Evolutionary conservation across 2,797 vertebrate species (phyloP).

Genomic region (Austrolebias charrua): DNA sequence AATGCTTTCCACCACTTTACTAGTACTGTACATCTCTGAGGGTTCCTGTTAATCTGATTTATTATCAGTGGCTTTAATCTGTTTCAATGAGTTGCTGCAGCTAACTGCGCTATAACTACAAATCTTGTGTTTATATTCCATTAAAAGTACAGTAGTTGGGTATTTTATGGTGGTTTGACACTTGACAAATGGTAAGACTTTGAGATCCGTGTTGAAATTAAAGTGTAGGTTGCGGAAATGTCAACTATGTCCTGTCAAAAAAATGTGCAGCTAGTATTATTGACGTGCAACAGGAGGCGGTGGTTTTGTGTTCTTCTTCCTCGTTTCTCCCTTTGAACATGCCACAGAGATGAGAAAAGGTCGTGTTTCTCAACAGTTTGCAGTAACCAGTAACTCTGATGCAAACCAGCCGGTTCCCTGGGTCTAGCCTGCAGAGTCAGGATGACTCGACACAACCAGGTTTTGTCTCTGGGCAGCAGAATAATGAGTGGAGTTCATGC

Average conservation of each 20-base stretch:
- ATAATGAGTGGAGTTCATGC: not conserved
- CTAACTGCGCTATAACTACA: not conserved
- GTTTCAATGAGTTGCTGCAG: not conserved
- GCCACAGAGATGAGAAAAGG: not conserved
- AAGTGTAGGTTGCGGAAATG: not conserved
- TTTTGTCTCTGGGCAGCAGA: not conserved
- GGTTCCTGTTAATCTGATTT: conserved; percentile 8
- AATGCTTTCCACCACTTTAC: fast-evolving
- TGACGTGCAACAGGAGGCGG: not conserved
- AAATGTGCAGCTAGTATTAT: too few relatives aligned
- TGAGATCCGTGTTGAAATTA: not conserved
- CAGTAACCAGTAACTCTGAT: conserved; percentile 42
- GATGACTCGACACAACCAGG: conserved; percentile 74
- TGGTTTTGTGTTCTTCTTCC: not conserved
- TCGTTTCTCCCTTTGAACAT: conserved; percentile 30
- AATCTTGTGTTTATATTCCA: not conserved
- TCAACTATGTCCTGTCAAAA: too few relatives aligned
- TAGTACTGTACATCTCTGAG: not conserved
- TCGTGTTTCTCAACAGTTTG: conserved; percentile 37
- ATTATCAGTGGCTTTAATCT: conserved; percentile 5
- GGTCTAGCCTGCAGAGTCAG: conserved; percentile 61
- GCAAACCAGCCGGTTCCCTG: conserved; percentile 46
- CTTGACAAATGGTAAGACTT: not conserved
- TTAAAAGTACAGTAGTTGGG: not conserved
- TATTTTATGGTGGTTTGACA: not conserved